Evolutionary conservation across 2,113 vertebrate genomes (phyloP).

Genomic region (Microtus ochrogaster): DNA sequence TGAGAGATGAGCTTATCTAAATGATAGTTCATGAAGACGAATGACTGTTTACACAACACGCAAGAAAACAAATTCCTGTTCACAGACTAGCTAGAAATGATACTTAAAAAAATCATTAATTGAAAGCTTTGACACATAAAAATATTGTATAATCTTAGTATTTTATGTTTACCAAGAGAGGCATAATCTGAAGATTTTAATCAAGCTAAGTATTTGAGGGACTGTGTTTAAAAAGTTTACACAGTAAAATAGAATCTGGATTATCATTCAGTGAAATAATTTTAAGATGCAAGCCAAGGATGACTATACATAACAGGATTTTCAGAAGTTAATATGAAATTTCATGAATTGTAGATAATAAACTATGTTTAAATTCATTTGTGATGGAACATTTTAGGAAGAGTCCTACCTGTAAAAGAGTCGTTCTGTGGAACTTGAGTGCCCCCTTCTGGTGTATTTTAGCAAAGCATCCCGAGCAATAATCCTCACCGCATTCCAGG

Average conservation of each 20-base stretch:
- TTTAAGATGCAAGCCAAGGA: slow-evolving; percentile 50
- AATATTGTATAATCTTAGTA: slow-evolving; percentile 38
- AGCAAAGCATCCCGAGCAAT: slow-evolving; percentile 90
- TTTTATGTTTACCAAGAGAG: slow-evolving; percentile 22
- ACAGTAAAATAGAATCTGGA: slow-evolving; percentile 33
- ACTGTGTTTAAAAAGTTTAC: slow-evolving; percentile 64
- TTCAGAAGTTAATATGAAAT: slow-evolving; percentile 61
- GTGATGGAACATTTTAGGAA: slow-evolving; percentile 48
- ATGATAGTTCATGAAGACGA: neutral
- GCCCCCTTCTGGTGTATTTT: slow-evolving; percentile 94
- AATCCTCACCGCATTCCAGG: slow-evolving; percentile 91
- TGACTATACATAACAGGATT: slow-evolving; percentile 24
- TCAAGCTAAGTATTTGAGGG: slow-evolving; percentile 40
- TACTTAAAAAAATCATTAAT: slow-evolving; percentile 6
- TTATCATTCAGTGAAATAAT: slow-evolving; percentile 42
- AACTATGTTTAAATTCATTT: slow-evolving; percentile 53
- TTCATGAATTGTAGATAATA: slow-evolving; percentile 48
- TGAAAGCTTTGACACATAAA: slow-evolving; percentile 48
- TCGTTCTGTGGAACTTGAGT: slow-evolving; percentile 91
- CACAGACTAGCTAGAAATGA: slow-evolving; percentile 32
- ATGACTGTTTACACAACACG: neutral
- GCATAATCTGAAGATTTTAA: slow-evolving; percentile 45
- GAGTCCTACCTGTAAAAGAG: slow-evolving; percentile 87
- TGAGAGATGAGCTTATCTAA: neutral
- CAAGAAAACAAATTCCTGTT: slow-evolving; percentile 21